phyloP scores from a whole-genome alignment of 2,888 invertebrate species.

The Hyles lineata region DNA sequence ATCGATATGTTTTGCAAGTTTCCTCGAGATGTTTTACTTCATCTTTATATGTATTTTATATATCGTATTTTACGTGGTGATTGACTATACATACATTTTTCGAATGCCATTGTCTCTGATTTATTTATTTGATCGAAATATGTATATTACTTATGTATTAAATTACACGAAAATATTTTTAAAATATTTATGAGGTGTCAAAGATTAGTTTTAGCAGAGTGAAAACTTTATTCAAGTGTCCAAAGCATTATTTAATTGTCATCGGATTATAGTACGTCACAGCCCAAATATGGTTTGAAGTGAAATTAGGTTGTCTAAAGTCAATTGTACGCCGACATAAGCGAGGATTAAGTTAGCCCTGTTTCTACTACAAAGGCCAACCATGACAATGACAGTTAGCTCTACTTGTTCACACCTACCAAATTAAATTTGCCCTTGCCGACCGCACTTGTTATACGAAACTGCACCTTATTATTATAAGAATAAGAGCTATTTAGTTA shows the following conservation, averaged over 20 bases:
- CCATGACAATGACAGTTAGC: constrained; percentile 72
- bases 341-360: constrained; percentile 64
- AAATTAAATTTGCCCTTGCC: constrained; percentile 39
- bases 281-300: constrained; percentile 41
- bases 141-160: too few species aligned
- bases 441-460: constrained; percentile 37
- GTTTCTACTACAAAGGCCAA: constrained; percentile 63
- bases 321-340: constrained; percentile 61
- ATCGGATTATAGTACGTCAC: constrained; percentile 9
- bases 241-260: constrained; percentile 1
- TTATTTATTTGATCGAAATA: too few species aligned
- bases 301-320: constrained; percentile 57
- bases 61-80: too few species aligned
- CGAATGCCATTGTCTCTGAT: too few species aligned
- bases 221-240: background rate
- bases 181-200: too few species aligned
- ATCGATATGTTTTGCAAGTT: too few species aligned
- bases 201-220: too few species aligned
- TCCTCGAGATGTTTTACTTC: too few species aligned
- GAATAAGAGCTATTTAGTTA: constrained; percentile 32
- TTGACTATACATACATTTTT: too few species aligned
- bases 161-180: too few species aligned
- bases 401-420: constrained; percentile 59
- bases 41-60: too few species aligned
- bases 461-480: constrained; percentile 33